phyloP scores from a whole-genome alignment of 2,888 invertebrate species.

The Gymnosoma rotundatum region DNA sequence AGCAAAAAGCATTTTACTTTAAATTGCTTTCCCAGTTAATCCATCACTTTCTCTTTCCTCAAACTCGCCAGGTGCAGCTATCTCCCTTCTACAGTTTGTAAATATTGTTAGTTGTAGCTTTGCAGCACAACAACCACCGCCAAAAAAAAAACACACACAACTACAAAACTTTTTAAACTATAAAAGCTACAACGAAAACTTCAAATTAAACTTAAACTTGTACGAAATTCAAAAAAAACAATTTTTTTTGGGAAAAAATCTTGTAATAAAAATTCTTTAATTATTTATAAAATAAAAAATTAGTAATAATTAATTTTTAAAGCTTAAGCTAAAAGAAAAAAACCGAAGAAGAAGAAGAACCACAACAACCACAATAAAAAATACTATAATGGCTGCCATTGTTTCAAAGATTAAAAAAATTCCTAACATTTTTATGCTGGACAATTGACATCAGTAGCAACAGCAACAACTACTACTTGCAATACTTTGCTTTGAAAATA shows the following conservation, averaged over 20 bases:
- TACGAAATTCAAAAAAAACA: too few relatives aligned
- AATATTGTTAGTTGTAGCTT: conserved; percentile 33
- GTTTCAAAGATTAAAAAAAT: conserved; percentile 54
- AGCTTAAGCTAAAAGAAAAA: conserved; percentile 3
- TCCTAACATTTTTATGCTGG: conserved; percentile 49
- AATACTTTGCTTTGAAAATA: conserved; percentile 15
- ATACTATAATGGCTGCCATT: conserved; percentile 62
- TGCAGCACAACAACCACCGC: conserved; percentile 54
- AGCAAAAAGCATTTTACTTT: conserved; percentile 59
- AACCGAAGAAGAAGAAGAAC: neutral
- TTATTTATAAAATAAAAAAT: conserved; percentile 29
- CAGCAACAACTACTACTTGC: neutral
- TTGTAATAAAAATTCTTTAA: conserved; percentile 23
- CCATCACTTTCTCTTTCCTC: neutral
- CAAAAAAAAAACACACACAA: neutral
- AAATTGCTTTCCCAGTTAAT: conserved; percentile 24
- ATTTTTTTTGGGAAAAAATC: neutral
- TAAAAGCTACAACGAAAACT: conserved; percentile 50
- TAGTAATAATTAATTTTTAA: neutral
- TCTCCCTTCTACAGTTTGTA: neutral
- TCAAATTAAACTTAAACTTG: conserved; percentile 1
- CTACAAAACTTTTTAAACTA: conserved; percentile 27
- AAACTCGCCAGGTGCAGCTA: neutral
- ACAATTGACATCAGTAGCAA: conserved; percentile 44
- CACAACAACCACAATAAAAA: conserved; percentile 25